A percentile compares a stretch with the other conserved stretches of the same genome.
These are phyloP conservation scores for Apocheima hispidaria DNA, from an alignment of 2,888 invertebrate species.

Conservation along the genomic window DNA sequence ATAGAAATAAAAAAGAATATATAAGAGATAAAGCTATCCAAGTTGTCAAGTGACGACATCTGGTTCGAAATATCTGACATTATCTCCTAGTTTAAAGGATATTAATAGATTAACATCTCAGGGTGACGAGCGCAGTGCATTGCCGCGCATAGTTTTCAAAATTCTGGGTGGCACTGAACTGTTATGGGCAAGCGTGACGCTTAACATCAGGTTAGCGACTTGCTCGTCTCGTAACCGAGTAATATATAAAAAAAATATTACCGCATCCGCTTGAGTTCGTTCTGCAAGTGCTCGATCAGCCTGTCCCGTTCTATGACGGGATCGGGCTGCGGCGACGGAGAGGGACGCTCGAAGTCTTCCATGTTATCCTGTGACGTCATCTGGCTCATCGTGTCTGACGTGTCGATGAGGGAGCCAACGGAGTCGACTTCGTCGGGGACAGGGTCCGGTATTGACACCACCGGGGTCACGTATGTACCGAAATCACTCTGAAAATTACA, in stretches of 20 bases:
- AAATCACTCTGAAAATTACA: slow-evolving; percentile 91
- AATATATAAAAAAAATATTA: too few species aligned
- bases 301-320: slow-evolving; percentile 88
- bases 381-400: slow-evolving; percentile 87
- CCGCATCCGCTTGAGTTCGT: slow-evolving; percentile 90
- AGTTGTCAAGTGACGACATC: not conserved
- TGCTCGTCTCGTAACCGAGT: too few species aligned
- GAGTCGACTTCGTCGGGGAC: slow-evolving; percentile 86
- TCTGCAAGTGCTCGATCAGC: slow-evolving; percentile 92
- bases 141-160: too few species aligned
- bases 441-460: slow-evolving; percentile 92
- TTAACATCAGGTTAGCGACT: too few species aligned
- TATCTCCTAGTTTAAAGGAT: too few species aligned
- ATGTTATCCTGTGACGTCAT: slow-evolving; percentile 71
- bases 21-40: too few species aligned
- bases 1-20: not conserved
- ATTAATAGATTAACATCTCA: too few species aligned
- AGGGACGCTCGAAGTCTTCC: slow-evolving; percentile 64
- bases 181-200: too few species aligned
- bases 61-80: not conserved
- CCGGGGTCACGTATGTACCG: slow-evolving; percentile 97
- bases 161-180: too few species aligned
- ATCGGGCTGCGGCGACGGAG: slow-evolving; percentile 74
- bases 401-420: slow-evolving; percentile 89
- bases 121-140: too few species aligned